Percentiles rank a stretch among this genome's conserved stretches.
Conservation (phyloP, 2,797 vertebrate species). For the Enteromius viviparus region DNA sequence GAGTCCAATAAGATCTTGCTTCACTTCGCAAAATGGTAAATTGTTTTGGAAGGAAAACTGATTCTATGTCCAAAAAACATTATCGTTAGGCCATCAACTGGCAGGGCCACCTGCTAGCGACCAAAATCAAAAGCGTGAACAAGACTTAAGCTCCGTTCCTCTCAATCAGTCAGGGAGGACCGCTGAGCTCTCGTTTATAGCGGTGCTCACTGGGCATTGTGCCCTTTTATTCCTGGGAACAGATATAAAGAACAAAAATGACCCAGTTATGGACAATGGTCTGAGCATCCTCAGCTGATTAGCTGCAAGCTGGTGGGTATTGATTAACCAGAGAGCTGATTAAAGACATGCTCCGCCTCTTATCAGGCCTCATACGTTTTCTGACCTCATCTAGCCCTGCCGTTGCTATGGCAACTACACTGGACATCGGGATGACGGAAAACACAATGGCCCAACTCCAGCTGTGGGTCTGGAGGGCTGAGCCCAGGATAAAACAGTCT, state of each 20-base stretch:
- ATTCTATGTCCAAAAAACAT: background rate
- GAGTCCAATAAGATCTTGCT: no score
- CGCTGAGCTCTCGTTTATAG: slow-evolving; percentile 10
- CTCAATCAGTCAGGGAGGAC: slow-evolving; percentile 25
- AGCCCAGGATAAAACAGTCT: slow-evolving; percentile 4
- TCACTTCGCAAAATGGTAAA: background rate
- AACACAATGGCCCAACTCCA: slow-evolving; percentile 26
- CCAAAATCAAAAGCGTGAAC: background rate
- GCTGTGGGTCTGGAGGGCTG: slow-evolving; percentile 24
- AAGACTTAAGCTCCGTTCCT: background rate
- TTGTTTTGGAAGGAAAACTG: background rate
- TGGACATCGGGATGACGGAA: background rate
- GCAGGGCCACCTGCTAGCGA: background rate
- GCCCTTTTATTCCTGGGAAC: slow-evolving; percentile 9
- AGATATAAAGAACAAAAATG: slow-evolving; percentile 29
- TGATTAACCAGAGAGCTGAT: slow-evolving; percentile 38
- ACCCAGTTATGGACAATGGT: slow-evolving; percentile 11
- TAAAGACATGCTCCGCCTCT: slow-evolving; percentile 24
- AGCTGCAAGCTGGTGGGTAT: slow-evolving; percentile 16
- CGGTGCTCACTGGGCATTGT: background rate
- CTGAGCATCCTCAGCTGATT: background rate
- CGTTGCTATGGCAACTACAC: slow-evolving; percentile 37
- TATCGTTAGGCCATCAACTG: background rate
- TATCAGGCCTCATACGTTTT: slow-evolving; percentile 20
- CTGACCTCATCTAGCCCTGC: slow-evolving; percentile 36